Percentiles rank a stretch among this genome's conserved stretches.
Conservation (phyloP, 2,113 vertebrate species). For the Eptesicus fuscus region DNA sequence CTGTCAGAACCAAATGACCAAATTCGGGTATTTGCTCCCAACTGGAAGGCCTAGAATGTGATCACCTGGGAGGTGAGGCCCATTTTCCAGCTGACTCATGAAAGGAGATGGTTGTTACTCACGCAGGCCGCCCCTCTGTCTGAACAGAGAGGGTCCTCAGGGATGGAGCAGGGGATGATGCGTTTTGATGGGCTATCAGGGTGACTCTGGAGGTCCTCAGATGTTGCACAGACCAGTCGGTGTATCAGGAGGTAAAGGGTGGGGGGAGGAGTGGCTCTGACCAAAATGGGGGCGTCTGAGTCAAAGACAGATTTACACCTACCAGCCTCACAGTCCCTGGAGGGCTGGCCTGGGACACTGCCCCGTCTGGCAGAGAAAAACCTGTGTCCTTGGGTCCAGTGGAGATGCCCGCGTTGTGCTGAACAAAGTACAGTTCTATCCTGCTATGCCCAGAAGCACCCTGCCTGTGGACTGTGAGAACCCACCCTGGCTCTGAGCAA, state of each 20-base stretch:
- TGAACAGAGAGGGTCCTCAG: not conserved
- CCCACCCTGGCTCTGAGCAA: not conserved
- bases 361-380: not conserved
- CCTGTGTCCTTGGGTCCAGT: not conserved
- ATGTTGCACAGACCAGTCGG: not conserved
- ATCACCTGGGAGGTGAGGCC: not conserved
- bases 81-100: not conserved
- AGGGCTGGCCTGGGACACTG: not conserved
- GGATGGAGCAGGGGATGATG: fast-evolving
- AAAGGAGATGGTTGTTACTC: not conserved
- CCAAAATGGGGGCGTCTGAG: not conserved
- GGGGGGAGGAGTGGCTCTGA: not conserved
- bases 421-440: not conserved
- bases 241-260: fast-evolving
- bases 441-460: not conserved
- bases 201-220: not conserved
- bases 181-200: too few relatives aligned
- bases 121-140: not conserved
- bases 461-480: not conserved
- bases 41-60: not conserved
- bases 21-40: not conserved
- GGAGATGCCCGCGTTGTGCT: not conserved
- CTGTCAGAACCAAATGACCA: too few relatives aligned
- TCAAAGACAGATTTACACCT: not conserved
- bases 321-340: not conserved